These are phyloP conservation scores for Macrostomum lignano DNA, from an alignment of 1,140 invertebrate species.

Conservation along the genomic window DNA sequence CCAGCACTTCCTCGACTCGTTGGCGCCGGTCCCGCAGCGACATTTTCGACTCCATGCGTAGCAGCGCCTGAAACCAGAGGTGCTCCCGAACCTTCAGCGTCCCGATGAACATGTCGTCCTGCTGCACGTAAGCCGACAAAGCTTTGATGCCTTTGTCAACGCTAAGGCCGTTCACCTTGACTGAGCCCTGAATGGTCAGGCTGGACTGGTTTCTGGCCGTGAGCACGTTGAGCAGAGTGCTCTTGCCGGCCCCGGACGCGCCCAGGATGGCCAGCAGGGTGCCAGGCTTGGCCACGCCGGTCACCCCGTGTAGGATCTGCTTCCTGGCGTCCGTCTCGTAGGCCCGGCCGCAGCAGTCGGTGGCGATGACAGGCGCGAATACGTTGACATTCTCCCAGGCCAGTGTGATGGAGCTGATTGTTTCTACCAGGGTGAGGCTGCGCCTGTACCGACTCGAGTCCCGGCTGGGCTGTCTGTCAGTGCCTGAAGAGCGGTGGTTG, in stretches of 20 bases:
- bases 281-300: slow-evolving; percentile 54
- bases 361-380: slow-evolving; percentile 24
- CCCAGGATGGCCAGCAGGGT: slow-evolving; percentile 70
- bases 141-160: slow-evolving; percentile 35
- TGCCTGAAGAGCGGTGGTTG: too few relatives aligned
- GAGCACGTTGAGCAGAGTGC: slow-evolving; percentile 61
- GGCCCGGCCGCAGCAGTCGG: background rate
- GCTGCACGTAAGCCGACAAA: slow-evolving; percentile 70
- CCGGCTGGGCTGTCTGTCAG: too few relatives aligned
- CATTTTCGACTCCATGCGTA: slow-evolving; percentile 59
- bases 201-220: slow-evolving; percentile 44
- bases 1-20: slow-evolving; percentile 60
- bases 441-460: too few relatives aligned
- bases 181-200: slow-evolving; percentile 40
- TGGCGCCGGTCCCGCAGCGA: slow-evolving; percentile 42
- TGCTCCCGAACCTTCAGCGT: slow-evolving; percentile 33
- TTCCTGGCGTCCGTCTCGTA: slow-evolving; percentile 3
- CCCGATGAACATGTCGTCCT: slow-evolving; percentile 36
- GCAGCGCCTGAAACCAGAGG: slow-evolving; percentile 41
- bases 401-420: slow-evolving; percentile 27
- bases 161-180: slow-evolving; percentile 23
- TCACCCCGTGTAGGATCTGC: slow-evolving; percentile 29
- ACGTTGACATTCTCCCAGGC: slow-evolving; percentile 45
- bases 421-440: slow-evolving; percentile 8
- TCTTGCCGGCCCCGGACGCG: slow-evolving; percentile 75